Evolutionary conservation across 2,797 vertebrate genomes (phyloP).

Genomic region (Phrynocephalus guinanensis): DNA sequence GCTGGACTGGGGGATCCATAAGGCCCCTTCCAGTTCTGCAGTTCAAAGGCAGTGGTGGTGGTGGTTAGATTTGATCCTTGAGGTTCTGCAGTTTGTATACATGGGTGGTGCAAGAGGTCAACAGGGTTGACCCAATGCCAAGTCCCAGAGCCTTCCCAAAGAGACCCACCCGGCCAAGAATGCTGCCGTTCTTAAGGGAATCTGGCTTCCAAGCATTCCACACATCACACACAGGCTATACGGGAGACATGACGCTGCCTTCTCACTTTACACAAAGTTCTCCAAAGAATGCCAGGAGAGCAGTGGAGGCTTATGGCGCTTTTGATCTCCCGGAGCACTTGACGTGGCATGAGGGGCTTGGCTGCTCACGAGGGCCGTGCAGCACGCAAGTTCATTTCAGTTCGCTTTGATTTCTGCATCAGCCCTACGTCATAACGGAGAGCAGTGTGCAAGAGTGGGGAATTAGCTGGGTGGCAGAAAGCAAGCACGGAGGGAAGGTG

Average conservation of each 20-base stretch:
- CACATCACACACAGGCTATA: background rate
- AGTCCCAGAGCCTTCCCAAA: background rate
- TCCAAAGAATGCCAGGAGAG: background rate
- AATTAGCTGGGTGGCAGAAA: too few species aligned
- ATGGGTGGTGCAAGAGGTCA: background rate
- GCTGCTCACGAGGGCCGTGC: background rate
- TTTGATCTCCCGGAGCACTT: background rate
- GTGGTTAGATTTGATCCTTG: too few species aligned
- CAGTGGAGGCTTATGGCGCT: background rate
- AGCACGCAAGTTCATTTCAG: background rate
- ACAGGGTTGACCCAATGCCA: background rate
- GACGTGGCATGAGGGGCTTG: background rate
- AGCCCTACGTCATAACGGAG: background rate
- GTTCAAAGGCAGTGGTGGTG: too few species aligned
- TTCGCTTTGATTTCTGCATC: background rate
- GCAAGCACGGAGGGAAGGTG: background rate
- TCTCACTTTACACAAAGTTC: background rate
- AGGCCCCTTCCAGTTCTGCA: too few species aligned
- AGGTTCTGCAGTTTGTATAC: background rate
- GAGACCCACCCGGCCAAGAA: background rate
- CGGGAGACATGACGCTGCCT: too few species aligned
- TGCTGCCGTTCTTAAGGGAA: background rate
- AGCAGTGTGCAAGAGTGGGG: background rate
- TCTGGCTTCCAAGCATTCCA: background rate
- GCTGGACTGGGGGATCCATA: too few species aligned